Percentiles rank a stretch among this genome's conserved stretches.
Conservation (phyloP, 2,797 vertebrate species). For the Artibeus lituratus region DNA sequence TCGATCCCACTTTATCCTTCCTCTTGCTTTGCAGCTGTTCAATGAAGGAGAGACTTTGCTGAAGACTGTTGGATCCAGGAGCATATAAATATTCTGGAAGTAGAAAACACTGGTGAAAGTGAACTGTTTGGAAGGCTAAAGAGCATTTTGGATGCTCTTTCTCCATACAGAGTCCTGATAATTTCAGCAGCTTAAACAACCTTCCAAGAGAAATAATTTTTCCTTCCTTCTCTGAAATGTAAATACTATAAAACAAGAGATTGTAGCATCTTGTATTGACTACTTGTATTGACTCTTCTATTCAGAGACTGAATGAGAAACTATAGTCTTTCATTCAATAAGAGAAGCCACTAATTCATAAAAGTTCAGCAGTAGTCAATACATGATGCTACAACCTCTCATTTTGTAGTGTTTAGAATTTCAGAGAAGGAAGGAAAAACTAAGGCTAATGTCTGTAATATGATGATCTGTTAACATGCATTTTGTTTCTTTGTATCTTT, state of each 20-base stretch:
- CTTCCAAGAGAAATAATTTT: constrained; percentile 22
- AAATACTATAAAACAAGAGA: too few species aligned
- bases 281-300: too few species aligned
- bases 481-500: constrained; percentile 17
- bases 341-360: not conserved
- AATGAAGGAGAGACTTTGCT: not conserved
- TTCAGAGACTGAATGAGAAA: not conserved
- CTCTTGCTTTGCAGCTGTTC: constrained; percentile 32
- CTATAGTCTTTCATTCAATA: not conserved
- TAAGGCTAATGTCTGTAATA: not conserved
- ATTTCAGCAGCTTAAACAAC: not conserved
- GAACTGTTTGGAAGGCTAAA: not conserved
- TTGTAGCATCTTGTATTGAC: too few species aligned
- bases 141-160: not conserved
- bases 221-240: too few species aligned
- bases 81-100: not conserved
- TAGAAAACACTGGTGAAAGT: not conserved
- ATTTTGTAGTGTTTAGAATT: not conserved
- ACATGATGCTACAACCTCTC: not conserved
- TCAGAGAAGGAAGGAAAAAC: not conserved
- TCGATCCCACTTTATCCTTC: constrained; percentile 56
- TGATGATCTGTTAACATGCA: not conserved
- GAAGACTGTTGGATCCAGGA: not conserved
- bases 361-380: not conserved
- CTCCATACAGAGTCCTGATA: not conserved